Evolutionary conservation across 2,888 invertebrate genomes (phyloP).

Genomic region (Leptopilina drosophilae): DNA sequence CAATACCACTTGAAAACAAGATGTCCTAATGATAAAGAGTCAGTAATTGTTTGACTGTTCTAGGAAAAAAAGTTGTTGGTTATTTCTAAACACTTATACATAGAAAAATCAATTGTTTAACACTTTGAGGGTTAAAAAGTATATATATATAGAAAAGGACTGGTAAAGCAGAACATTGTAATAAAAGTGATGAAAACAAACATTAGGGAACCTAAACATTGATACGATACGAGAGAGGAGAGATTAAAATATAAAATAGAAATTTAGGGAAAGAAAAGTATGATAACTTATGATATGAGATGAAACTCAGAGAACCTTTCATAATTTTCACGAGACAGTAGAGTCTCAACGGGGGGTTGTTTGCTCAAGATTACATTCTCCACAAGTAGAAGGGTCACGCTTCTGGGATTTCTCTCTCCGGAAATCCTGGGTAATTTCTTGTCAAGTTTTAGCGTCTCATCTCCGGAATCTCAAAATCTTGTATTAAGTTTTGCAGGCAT

Average conservation of each 20-base stretch:
- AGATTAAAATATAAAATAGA: not conserved
- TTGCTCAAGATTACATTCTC: constrained; percentile 23
- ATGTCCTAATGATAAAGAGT: no score
- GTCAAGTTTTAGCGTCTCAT: constrained; percentile 26
- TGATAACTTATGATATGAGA: constrained; percentile 18
- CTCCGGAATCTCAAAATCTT: constrained; percentile 17
- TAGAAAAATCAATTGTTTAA: no score
- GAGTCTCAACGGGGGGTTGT: constrained; percentile 26
- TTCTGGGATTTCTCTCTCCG: constrained; percentile 27
- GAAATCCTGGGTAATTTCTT: constrained; percentile 33
- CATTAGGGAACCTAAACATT: not conserved
- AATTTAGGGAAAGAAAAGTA: not conserved
- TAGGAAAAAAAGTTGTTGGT: no score
- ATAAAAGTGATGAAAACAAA: no score
- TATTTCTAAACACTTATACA: no score
- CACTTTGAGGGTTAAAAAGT: no score
- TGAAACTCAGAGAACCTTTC: constrained; percentile 13
- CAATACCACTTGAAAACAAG: no score
- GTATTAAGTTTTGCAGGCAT: constrained; percentile 21
- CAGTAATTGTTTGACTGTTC: no score
- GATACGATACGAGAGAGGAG: not conserved
- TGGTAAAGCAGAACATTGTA: no score
- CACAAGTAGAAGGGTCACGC: constrained; percentile 18
- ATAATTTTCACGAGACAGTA: constrained; percentile 25
- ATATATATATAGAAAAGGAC: no score